A percentile compares a stretch with the other conserved stretches of the same genome.
Evolutionary conservation across 2,888 invertebrate species (phyloP).

Genomic region (Cosmopolites sordidus): DNA sequence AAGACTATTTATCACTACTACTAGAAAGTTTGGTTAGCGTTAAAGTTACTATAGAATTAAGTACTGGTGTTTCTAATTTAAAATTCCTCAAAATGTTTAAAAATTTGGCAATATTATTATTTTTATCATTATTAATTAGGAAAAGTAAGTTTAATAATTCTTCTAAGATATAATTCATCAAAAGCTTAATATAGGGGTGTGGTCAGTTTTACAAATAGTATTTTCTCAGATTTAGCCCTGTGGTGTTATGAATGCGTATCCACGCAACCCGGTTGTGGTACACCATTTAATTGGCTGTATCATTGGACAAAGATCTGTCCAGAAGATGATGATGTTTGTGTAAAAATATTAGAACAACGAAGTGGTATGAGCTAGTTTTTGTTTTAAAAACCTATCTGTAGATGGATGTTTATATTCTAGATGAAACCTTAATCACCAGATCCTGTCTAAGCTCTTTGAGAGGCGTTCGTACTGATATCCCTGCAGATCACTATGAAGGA

Average conservation of each 20-base stretch:
- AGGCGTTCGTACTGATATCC: slow-evolving; percentile 78
- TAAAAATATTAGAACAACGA: slow-evolving; percentile 81
- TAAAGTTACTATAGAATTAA: too few species aligned
- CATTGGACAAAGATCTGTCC: slow-evolving; percentile 77
- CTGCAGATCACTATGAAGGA: slow-evolving; percentile 88
- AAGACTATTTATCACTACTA: too few species aligned
- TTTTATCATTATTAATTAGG: too few species aligned
- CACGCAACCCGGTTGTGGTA: slow-evolving; percentile 83
- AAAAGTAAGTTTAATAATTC: too few species aligned
- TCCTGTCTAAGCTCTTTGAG: slow-evolving; percentile 79
- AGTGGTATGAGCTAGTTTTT: slow-evolving; percentile 59
- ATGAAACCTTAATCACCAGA: slow-evolving; percentile 73
- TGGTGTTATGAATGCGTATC: slow-evolving; percentile 90
- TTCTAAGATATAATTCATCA: too few species aligned
- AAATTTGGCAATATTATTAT: too few species aligned
- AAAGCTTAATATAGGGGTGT: too few species aligned
- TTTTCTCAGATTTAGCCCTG: slow-evolving; percentile 48
- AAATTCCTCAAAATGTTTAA: too few species aligned
- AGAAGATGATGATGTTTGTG: slow-evolving; percentile 80
- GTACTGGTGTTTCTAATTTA: too few species aligned
- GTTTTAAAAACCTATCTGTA: background rate
- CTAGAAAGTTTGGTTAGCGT: too few species aligned
- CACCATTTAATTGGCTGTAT: slow-evolving; percentile 77
- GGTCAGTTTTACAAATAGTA: too few species aligned
- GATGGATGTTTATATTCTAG: slow-evolving; percentile 51